Conservation (phyloP, 2,888 invertebrate species). For the Tetropium fuscum region DNA sequence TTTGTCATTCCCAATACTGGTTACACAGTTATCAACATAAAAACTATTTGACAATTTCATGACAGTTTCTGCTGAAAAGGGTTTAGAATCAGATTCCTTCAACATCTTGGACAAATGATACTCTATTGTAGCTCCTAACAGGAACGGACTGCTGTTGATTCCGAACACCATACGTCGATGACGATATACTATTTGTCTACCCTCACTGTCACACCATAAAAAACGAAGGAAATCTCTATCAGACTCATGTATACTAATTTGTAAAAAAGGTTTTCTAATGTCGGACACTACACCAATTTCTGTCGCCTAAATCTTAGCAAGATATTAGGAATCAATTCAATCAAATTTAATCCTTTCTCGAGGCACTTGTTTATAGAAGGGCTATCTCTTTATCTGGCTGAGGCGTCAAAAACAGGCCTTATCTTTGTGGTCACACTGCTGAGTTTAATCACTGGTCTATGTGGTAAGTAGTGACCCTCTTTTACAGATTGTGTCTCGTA, state of each 20-base stretch:
- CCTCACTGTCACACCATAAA: not conserved
- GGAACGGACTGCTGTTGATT: not conserved
- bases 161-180: not conserved
- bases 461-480: slow-evolving; percentile 37
- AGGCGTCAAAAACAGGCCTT: slow-evolving; percentile 21
- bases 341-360: slow-evolving; percentile 34
- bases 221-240: not conserved
- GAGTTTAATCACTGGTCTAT: slow-evolving; percentile 22
- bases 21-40: not conserved
- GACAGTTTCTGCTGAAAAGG: slow-evolving; percentile 4
- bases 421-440: slow-evolving; percentile 25
- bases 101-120: not conserved
- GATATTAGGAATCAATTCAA: slow-evolving; percentile 36
- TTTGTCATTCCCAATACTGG: not conserved
- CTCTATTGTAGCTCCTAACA: not conserved
- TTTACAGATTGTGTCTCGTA: slow-evolving; percentile 29
- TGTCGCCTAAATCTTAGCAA: slow-evolving; percentile 32
- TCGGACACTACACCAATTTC: slow-evolving; percentile 37
- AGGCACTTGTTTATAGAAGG: slow-evolving; percentile 39
- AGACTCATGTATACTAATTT: not conserved
- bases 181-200: slow-evolving; percentile 4
- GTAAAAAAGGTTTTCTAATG: slow-evolving; percentile 11
- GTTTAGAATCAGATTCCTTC: not conserved
- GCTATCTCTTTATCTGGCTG: slow-evolving; percentile 21
- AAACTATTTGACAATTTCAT: slow-evolving; percentile 15